phyloP scores from a whole-genome alignment of 1,140 invertebrate genomes.

The Drosophila busckii region DNA sequence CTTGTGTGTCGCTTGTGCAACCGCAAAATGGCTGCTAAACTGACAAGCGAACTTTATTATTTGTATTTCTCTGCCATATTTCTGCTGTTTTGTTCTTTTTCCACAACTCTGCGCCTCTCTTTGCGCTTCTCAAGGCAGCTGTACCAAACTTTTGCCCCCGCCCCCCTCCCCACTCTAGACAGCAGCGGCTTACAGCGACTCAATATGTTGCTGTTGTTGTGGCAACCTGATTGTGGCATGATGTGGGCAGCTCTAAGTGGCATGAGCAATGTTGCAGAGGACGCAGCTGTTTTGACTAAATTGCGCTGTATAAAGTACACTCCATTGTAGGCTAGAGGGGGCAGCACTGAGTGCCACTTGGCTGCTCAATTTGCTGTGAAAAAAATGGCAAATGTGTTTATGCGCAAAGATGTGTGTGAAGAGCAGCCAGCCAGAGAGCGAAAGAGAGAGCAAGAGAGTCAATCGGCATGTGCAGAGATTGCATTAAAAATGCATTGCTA shows the following conservation, averaged over 20 bases:
- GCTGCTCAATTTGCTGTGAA: slow-evolving; percentile 67
- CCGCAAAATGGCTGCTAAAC: slow-evolving; percentile 79
- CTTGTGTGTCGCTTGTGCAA: slow-evolving; percentile 53
- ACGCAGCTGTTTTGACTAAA: slow-evolving; percentile 60
- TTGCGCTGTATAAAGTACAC: slow-evolving; percentile 55
- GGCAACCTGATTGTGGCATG: slow-evolving; percentile 33
- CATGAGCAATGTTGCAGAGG: slow-evolving; percentile 37
- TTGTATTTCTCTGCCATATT: slow-evolving; percentile 27
- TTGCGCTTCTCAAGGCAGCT: slow-evolving; percentile 11
- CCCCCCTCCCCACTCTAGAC: slow-evolving; percentile 14
- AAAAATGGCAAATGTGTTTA: slow-evolving; percentile 64
- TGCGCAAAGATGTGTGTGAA: slow-evolving; percentile 64
- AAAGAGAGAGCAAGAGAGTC: background rate
- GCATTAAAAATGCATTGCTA: background rate
- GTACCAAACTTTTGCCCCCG: slow-evolving; percentile 17
- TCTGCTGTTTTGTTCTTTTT: slow-evolving; percentile 8
- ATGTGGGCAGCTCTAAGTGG: slow-evolving; percentile 43
- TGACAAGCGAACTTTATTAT: slow-evolving; percentile 79
- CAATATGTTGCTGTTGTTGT: slow-evolving; percentile 36
- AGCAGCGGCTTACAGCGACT: slow-evolving; percentile 36
- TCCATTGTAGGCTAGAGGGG: slow-evolving; percentile 3
- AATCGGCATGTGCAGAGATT: background rate
- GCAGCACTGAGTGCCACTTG: slow-evolving; percentile 1
- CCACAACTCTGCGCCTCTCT: background rate
- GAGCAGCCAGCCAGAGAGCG: background rate